These are phyloP conservation scores for Exocentrus adspersus DNA, from an alignment of 2,888 invertebrate species.

Conservation along the genomic window DNA sequence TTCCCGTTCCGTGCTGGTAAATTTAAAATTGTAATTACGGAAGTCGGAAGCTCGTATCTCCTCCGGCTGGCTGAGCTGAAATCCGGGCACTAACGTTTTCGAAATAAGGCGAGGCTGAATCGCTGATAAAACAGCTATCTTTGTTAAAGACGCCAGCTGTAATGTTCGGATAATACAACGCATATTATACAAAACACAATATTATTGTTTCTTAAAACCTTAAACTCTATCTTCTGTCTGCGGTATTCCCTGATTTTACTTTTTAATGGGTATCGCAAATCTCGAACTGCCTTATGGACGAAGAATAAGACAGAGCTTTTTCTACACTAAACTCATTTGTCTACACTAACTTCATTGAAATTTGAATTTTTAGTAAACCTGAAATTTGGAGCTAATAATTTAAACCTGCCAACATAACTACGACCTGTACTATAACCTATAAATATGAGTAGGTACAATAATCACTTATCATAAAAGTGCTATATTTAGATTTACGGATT, in stretches of 20 bases:
- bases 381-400: no score
- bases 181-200: constrained; percentile 64
- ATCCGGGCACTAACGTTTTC: constrained; percentile 46
- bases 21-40: constrained; percentile 61
- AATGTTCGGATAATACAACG: constrained; percentile 61
- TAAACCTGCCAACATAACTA: no score
- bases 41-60: constrained; percentile 50
- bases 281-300: constrained; percentile 2
- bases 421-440: no score
- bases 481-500: constrained; percentile 9
- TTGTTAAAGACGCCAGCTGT: constrained; percentile 55
- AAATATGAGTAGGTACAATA: constrained; percentile 12
- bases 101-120: constrained; percentile 26
- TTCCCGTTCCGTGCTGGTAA: constrained; percentile 42
- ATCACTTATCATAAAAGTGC: constrained; percentile 12
- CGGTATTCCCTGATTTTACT: constrained; percentile 32
- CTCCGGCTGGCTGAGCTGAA: constrained; percentile 47
- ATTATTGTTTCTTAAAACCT: constrained; percentile 65
- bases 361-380: no score
- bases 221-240: constrained; percentile 51
- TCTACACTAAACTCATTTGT: no score
- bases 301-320: not conserved
- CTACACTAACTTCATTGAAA: no score
- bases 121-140: constrained; percentile 53
- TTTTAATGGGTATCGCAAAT: constrained; percentile 30